These are phyloP conservation scores for Myopa tessellatipennis DNA, from an alignment of 2,888 invertebrate genomes.

Conservation along the genomic window DNA sequence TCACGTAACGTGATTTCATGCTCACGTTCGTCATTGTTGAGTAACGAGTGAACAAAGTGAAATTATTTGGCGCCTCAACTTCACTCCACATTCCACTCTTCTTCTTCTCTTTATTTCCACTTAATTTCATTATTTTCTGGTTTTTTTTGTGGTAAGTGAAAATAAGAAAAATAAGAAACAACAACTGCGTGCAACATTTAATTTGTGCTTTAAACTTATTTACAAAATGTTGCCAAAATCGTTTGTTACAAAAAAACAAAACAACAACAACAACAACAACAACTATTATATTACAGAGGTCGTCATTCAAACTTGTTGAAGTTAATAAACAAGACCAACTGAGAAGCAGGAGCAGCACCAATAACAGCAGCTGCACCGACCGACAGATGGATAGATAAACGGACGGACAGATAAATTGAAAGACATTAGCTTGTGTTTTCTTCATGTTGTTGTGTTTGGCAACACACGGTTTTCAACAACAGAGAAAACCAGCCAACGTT, in stretches of 20 bases:
- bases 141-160: constrained; percentile 24
- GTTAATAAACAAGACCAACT: not conserved
- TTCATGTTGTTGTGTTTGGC: too few species aligned
- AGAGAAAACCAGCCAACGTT: too few species aligned
- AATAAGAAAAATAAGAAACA: not conserved
- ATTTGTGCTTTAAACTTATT: constrained; percentile 37
- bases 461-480: too few species aligned
- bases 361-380: too few species aligned
- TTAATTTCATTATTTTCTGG: too few species aligned
- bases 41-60: constrained; percentile 28
- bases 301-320: not conserved
- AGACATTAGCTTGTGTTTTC: not conserved
- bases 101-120: not conserved
- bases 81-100: not conserved
- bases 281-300: not conserved
- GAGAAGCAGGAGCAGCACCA: not conserved
- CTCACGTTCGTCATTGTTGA: not conserved
- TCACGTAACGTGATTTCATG: not conserved
- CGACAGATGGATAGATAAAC: not conserved
- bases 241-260: too few species aligned
- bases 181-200: constrained; percentile 36
- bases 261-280: constrained; percentile 8
- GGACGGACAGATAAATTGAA: not conserved
- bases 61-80: constrained; percentile 23
- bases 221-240: constrained; percentile 43